A percentile compares a stretch with the other conserved stretches of the same genome.
phyloP scores from a whole-genome alignment of 2,888 invertebrate genomes.

The Scaptomyza cyrtandrae region DNA sequence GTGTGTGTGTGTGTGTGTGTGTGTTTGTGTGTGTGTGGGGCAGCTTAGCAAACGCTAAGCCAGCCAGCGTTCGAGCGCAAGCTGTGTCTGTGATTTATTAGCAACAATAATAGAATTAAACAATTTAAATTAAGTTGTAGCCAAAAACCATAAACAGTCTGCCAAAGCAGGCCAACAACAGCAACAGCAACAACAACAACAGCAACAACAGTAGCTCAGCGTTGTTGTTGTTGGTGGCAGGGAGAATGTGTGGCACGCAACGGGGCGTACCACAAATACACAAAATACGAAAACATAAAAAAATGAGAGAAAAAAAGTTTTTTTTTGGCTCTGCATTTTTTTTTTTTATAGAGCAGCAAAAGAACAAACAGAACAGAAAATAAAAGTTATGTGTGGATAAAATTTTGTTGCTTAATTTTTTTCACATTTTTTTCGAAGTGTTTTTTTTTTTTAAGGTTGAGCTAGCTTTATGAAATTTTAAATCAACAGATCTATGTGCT shows the following conservation, averaged over 20 bases:
- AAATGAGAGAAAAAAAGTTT: neutral
- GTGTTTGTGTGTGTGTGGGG: conserved; percentile 35
- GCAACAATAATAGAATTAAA: conserved; percentile 83
- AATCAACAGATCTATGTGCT: neutral
- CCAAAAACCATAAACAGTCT: conserved; percentile 81
- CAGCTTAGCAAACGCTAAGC: conserved; percentile 78
- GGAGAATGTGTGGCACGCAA: conserved; percentile 42
- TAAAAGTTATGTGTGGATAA: neutral
- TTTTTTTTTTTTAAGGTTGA: conserved; percentile 1
- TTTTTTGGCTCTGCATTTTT: conserved; percentile 15
- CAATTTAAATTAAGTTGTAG: conserved; percentile 84
- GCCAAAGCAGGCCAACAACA: conserved; percentile 52
- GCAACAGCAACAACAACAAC: neutral
- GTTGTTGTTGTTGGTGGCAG: conserved; percentile 1
- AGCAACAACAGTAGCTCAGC: neutral
- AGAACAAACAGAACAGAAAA: conserved; percentile 3
- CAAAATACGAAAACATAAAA: conserved; percentile 18
- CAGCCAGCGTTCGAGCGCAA: conserved; percentile 72
- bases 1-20: conserved; percentile 47
- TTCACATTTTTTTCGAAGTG: neutral
- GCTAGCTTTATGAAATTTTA: conserved; percentile 3
- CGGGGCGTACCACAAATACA: conserved; percentile 50
- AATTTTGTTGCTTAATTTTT: neutral
- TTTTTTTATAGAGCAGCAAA: conserved; percentile 14
- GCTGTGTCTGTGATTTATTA: conserved; percentile 82